A percentile compares a stretch with the other conserved stretches of the same genome.
Evolutionary conservation across 2,888 invertebrate genomes (phyloP).

Genomic region (Eristalis intricaria): DNA sequence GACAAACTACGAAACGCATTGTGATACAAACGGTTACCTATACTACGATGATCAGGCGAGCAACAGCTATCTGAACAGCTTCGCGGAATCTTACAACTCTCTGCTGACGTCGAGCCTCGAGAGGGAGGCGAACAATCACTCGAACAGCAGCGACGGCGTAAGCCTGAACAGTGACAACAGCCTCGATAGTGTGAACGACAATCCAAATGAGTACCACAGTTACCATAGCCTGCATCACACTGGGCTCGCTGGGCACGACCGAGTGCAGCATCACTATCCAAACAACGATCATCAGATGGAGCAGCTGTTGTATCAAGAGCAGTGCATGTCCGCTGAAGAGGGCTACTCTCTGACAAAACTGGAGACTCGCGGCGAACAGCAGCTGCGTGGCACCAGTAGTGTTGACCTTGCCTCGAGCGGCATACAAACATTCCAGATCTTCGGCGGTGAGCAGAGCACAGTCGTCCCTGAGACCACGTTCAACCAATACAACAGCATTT

Average conservation of each 20-base stretch:
- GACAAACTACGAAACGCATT: conserved; percentile 72
- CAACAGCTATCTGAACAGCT: conserved; percentile 76
- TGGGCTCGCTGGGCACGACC: conserved; percentile 73
- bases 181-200: conserved; percentile 22
- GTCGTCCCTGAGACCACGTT: not conserved
- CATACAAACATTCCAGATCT: conserved; percentile 74
- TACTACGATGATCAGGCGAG: conserved; percentile 60
- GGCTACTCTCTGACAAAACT: conserved; percentile 80
- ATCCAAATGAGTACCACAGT: conserved; percentile 52
- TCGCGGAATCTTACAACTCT: conserved; percentile 80
- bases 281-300: conserved; percentile 76
- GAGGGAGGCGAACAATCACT: conserved; percentile 57
- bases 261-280: conserved; percentile 72
- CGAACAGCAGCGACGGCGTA: conserved; percentile 32
- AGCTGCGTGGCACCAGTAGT: conserved; percentile 64
- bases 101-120: conserved; percentile 75
- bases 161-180: conserved; percentile 45
- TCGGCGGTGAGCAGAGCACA: conserved; percentile 38
- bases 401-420: conserved; percentile 19
- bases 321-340: conserved; percentile 77
- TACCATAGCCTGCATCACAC: conserved; percentile 70
- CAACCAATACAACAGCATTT: conserved; percentile 41
- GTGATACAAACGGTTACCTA: conserved; percentile 58
- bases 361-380: conserved; percentile 78
- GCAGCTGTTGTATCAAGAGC: conserved; percentile 79